Conservation (phyloP, 2,888 invertebrate species). For the Perithous albicinctus region DNA sequence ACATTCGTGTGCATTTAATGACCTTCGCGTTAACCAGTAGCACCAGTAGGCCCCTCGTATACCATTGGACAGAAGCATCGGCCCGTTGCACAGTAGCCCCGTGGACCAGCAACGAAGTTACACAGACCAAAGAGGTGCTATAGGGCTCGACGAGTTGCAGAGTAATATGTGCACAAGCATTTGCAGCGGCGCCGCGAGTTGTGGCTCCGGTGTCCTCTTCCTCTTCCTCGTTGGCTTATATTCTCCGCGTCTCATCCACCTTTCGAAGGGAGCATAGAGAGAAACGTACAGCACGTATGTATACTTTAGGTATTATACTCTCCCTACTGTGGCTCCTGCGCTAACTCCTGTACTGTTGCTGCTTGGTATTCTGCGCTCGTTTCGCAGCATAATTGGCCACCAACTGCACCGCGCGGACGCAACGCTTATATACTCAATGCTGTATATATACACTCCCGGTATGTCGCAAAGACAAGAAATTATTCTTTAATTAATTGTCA, state of each 20-base stretch:
- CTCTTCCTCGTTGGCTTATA: conserved; percentile 43
- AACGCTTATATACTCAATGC: conserved; percentile 33
- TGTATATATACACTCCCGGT: conserved; percentile 63
- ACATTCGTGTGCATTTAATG: background rate
- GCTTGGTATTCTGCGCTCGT: conserved; percentile 84
- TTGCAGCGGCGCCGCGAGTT: conserved; percentile 50
- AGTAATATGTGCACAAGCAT: conserved; percentile 33
- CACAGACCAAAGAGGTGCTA: background rate
- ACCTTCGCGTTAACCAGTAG: background rate
- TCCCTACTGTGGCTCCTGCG: conserved; percentile 62
- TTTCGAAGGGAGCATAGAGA: conserved; percentile 27
- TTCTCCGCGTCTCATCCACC: conserved; percentile 47
- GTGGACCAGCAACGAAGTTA: conserved; percentile 1
- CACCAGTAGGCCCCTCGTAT: background rate
- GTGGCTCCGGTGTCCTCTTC: conserved; percentile 38
- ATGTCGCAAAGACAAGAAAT: conserved; percentile 84
- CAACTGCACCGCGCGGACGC: conserved; percentile 78
- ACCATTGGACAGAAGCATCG: background rate
- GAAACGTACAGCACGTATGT: conserved; percentile 15
- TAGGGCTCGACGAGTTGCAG: conserved; percentile 1
- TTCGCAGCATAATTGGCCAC: conserved; percentile 84
- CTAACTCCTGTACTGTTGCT: conserved; percentile 75
- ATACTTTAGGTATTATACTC: conserved; percentile 48
- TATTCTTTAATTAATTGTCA: conserved; percentile 85
- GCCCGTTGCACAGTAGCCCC: conserved; percentile 3